phyloP scores from a whole-genome alignment of 2,113 vertebrate species.

The Bufo gargarizans region DNA sequence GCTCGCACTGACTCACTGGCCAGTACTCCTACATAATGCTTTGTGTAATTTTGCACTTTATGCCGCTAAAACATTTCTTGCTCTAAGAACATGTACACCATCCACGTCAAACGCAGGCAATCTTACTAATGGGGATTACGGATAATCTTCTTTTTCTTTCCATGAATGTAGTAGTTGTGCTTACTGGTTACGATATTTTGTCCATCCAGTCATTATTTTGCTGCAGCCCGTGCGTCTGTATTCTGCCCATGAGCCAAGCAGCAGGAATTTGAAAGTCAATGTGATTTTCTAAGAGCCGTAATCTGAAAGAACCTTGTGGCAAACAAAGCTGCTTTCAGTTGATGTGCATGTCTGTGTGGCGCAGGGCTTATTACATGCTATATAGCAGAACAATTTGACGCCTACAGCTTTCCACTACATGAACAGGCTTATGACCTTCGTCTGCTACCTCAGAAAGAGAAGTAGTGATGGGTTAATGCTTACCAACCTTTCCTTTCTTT shows the following conservation, averaged over 20 bases:
- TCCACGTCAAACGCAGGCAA: constrained; percentile 47
- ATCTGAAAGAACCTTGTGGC: constrained; percentile 54
- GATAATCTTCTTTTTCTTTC: constrained; percentile 46
- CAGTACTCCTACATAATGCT: constrained; percentile 52
- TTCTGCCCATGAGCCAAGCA: constrained; percentile 58
- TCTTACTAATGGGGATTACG: constrained; percentile 54
- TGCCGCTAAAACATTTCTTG: constrained; percentile 35
- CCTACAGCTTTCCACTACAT: constrained; percentile 50
- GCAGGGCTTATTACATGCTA: constrained; percentile 55
- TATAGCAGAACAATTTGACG: constrained; percentile 45
- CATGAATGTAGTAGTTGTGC: constrained; percentile 34
- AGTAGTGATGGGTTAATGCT: neutral
- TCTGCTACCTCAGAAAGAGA: constrained; percentile 48
- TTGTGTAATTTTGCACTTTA: constrained; percentile 47
- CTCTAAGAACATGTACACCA: constrained; percentile 20
- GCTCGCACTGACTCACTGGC: constrained; percentile 13
- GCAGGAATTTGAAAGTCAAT: constrained; percentile 59
- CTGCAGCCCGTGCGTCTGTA: constrained; percentile 47
- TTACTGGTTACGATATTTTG: constrained; percentile 43
- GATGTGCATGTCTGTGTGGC: constrained; percentile 58
- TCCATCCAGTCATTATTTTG: constrained; percentile 48
- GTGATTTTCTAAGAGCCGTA: constrained; percentile 58
- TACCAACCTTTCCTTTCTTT: neutral
- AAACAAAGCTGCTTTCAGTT: constrained; percentile 62
- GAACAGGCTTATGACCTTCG: constrained; percentile 58